phyloP scores from a whole-genome alignment of 2,113 vertebrate species.

The Helogale parvula region DNA sequence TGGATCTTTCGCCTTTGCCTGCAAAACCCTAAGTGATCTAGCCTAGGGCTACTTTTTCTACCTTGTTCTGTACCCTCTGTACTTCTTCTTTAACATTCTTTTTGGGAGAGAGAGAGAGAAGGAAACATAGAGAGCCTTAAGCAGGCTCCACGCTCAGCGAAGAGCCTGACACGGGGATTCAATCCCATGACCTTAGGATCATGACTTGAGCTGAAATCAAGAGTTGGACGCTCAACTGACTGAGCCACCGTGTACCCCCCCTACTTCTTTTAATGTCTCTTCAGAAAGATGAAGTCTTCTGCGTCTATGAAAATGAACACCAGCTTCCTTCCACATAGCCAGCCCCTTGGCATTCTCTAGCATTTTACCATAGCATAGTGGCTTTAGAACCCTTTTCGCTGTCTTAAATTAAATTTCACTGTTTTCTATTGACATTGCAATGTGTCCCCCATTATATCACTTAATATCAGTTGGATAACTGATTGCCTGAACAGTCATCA shows the following conservation, averaged over 20 bases:
- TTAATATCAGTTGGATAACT: slow-evolving; percentile 6
- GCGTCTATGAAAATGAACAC: not conserved
- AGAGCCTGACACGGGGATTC: too few species aligned
- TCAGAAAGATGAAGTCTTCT: not conserved
- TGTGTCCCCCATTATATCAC: not conserved
- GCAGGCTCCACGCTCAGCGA: too few species aligned
- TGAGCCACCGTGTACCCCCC: not conserved
- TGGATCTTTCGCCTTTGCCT: not conserved
- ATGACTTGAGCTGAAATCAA: too few species aligned
- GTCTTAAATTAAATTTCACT: slow-evolving; percentile 26
- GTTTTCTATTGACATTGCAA: not conserved
- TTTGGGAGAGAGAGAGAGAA: too few species aligned
- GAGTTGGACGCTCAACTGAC: too few species aligned
- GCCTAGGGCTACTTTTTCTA: not conserved
- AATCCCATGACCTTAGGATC: too few species aligned
- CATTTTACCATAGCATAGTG: not conserved
- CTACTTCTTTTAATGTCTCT: not conserved
- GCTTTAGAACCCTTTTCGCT: slow-evolving; percentile 2
- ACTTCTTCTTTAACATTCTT: not conserved
- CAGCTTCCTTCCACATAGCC: not conserved
- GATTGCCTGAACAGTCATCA: not conserved
- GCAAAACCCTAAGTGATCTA: not conserved
- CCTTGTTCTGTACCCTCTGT: not conserved
- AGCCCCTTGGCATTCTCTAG: not conserved
- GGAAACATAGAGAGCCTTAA: too few species aligned